Conservation (phyloP, 2,113 vertebrate genomes). For the Corythornis cristatus region DNA sequence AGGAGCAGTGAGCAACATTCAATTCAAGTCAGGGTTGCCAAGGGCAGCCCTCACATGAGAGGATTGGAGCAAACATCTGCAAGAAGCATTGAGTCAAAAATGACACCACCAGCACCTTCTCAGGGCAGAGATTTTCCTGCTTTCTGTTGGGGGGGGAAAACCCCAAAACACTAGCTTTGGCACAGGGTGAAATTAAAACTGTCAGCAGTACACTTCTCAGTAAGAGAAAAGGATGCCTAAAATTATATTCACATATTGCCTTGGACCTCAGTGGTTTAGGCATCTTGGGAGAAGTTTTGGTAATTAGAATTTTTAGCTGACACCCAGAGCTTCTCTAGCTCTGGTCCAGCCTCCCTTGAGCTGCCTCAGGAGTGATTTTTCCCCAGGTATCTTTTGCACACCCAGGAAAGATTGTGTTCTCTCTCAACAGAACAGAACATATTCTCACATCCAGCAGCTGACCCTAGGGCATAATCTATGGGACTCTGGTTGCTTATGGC, state of each 20-base stretch:
- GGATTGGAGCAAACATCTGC: background rate
- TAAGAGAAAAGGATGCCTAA: background rate
- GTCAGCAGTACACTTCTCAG: background rate
- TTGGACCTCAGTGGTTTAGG: background rate
- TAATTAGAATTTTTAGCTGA: background rate
- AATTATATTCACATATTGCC: background rate
- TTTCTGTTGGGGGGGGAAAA: background rate
- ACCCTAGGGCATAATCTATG: background rate
- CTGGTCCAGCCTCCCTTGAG: background rate
- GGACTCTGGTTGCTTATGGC: background rate
- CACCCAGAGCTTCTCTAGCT: background rate
- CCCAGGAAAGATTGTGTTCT: background rate
- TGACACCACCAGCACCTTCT: background rate
- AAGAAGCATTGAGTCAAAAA: background rate
- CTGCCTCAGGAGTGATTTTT: background rate
- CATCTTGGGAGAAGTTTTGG: background rate
- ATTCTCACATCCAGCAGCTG: conserved; percentile 3
- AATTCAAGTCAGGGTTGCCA: background rate
- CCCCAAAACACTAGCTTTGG: background rate
- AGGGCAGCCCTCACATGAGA: background rate
- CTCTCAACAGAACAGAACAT: background rate
- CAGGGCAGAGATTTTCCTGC: background rate
- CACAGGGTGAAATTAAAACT: background rate
- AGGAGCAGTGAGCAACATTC: background rate
- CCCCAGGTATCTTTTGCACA: background rate